Conservation (phyloP, 2,888 invertebrate genomes). For the Drosophila infuscata region DNA sequence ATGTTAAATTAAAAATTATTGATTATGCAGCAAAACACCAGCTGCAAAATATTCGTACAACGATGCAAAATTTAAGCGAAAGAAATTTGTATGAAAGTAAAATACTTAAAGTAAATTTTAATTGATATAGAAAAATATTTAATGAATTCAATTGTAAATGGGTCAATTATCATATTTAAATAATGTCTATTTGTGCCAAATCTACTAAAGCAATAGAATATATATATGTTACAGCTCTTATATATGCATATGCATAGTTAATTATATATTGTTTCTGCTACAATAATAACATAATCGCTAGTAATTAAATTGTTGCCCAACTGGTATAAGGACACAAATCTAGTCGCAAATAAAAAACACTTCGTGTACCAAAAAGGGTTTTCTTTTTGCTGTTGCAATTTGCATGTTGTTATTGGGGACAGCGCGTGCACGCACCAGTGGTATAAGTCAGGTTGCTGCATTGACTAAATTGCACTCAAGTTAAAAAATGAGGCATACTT, state of each 20-base stretch:
- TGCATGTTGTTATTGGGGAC: neutral
- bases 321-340: neutral
- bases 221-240: neutral
- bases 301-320: neutral
- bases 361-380: neutral
- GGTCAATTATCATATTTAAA: neutral
- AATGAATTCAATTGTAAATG: neutral
- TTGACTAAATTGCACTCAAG: neutral
- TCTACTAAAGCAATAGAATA: neutral
- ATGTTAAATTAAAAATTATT: conserved; percentile 79
- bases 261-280: neutral
- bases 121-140: neutral
- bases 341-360: no score
- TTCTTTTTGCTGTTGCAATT: neutral
- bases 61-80: neutral
- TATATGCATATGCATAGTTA: neutral
- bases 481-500: neutral
- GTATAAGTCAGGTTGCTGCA: neutral
- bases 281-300: neutral
- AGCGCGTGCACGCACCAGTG: neutral
- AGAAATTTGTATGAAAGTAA: neutral
- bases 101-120: neutral
- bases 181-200: neutral
- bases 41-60: conserved; percentile 51
- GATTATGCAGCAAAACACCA: conserved; percentile 60